Conservation (phyloP, 2,888 invertebrate genomes). For the Encarsia formosa region DNA sequence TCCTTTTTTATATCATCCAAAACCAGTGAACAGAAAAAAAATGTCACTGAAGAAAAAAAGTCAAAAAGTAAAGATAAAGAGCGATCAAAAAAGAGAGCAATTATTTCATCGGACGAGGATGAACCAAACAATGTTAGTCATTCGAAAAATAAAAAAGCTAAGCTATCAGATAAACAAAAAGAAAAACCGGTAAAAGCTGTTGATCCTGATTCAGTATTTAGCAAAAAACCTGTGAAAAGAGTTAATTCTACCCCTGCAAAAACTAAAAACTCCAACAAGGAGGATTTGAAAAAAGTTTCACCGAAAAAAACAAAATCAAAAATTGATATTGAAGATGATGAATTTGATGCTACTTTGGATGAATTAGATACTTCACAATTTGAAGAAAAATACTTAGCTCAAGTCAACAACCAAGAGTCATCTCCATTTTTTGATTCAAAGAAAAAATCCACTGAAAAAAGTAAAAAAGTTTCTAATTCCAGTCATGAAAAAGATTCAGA, state of each 20-base stretch:
- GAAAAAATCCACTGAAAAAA: constrained; percentile 1
- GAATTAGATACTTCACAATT: constrained; percentile 56
- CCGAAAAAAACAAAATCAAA: constrained; percentile 44
- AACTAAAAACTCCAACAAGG: constrained; percentile 19
- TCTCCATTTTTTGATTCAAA: neutral
- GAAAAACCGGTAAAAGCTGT: constrained; percentile 44
- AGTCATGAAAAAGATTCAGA: neutral
- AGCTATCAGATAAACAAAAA: constrained; percentile 34
- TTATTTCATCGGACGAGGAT: constrained; percentile 53
- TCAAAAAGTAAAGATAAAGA: constrained; percentile 21
- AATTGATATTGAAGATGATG: constrained; percentile 63
- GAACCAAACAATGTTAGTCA: constrained; percentile 41
- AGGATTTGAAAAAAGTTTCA: neutral
- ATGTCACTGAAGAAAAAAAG: constrained; percentile 1
- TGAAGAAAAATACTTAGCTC: constrained; percentile 49
- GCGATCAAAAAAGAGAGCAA: constrained; percentile 40
- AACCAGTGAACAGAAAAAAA: too few relatives aligned
- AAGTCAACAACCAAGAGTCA: constrained; percentile 28
- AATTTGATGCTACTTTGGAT: constrained; percentile 66
- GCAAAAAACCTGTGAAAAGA: constrained; percentile 59
- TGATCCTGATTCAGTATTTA: constrained; percentile 57
- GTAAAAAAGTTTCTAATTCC: neutral
- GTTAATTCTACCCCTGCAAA: constrained; percentile 52
- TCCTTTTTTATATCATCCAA: too few relatives aligned
- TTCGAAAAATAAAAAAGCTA: constrained; percentile 44